Evolutionary conservation across 2,113 vertebrate species (phyloP).

Genomic region (Lampris megalopsis): DNA sequence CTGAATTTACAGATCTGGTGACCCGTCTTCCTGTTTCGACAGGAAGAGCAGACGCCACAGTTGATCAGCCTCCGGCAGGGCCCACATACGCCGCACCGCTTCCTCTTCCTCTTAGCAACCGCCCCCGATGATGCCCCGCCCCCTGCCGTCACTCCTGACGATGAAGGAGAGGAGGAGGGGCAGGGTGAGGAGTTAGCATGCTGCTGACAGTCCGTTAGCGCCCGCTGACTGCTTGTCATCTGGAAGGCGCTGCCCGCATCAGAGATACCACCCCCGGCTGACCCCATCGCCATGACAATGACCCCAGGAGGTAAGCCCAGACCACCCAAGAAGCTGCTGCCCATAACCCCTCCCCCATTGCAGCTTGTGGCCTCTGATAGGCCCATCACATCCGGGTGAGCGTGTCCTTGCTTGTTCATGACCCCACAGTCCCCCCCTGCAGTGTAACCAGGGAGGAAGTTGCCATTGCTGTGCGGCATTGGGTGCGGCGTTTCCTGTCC

Average conservation of each 20-base stretch:
- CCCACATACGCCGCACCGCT: constrained; percentile 93
- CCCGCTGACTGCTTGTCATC: constrained; percentile 84
- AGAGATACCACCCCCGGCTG: constrained; percentile 80
- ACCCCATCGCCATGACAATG: constrained; percentile 95
- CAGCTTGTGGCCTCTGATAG: constrained; percentile 81
- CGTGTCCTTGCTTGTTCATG: constrained; percentile 90
- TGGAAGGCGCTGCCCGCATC: constrained; percentile 90
- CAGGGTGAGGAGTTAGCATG: constrained; percentile 82
- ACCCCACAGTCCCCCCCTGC: constrained; percentile 84
- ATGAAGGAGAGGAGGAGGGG: constrained; percentile 77
- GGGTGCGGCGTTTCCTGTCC: constrained; percentile 86
- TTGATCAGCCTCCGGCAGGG: constrained; percentile 96
- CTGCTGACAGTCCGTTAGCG: constrained; percentile 92
- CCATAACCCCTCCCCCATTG: constrained; percentile 88
- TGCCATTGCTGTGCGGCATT: constrained; percentile 75
- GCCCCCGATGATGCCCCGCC: constrained; percentile 61
- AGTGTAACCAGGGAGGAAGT: constrained; percentile 87
- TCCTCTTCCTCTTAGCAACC: constrained; percentile 93
- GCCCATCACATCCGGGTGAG: constrained; percentile 74
- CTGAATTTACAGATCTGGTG: constrained; percentile 99
- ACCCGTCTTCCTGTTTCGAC: constrained; percentile 96
- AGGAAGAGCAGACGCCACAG: constrained; percentile 96
- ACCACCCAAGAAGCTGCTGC: constrained; percentile 90
- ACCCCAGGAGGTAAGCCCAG: constrained; percentile 93
- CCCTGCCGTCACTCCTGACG: constrained; percentile 62